Conservation (phyloP, 1,140 invertebrate genomes). For the Oryzaephilus surinamensis region DNA sequence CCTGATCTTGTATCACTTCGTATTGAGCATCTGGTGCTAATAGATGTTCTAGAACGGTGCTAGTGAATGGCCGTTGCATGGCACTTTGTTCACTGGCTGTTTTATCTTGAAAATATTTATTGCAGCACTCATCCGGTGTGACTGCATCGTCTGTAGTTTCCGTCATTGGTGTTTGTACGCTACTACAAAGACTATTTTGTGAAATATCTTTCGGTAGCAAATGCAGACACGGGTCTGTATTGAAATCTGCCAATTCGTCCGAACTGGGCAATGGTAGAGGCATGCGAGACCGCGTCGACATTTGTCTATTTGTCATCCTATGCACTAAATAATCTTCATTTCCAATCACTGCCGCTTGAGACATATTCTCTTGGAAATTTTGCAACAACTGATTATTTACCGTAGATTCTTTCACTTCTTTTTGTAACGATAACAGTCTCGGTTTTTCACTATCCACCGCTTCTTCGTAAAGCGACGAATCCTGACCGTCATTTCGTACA, state of each 20-base stretch:
- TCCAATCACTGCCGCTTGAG: slow-evolving; percentile 25
- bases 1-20: slow-evolving; percentile 43
- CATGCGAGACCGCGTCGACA: slow-evolving; percentile 45
- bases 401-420: slow-evolving; percentile 6
- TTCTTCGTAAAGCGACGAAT: slow-evolving; percentile 37
- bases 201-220: slow-evolving; percentile 41
- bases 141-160: slow-evolving; percentile 34
- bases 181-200: slow-evolving; percentile 34
- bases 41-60: slow-evolving; percentile 32
- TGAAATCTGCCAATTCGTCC: slow-evolving; percentile 22
- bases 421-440: slow-evolving; percentile 18
- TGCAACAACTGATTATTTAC: slow-evolving; percentile 19
- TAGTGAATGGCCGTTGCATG: slow-evolving; percentile 16
- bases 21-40: slow-evolving; percentile 52
- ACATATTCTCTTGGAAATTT: slow-evolving; percentile 24
- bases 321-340: slow-evolving; percentile 45
- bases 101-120: slow-evolving; percentile 26
- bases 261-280: slow-evolving; percentile 43
- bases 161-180: slow-evolving; percentile 35
- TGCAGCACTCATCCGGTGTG: slow-evolving; percentile 25
- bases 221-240: slow-evolving; percentile 29
- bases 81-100: slow-evolving; percentile 6
- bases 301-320: slow-evolving; percentile 42
- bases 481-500: slow-evolving; percentile 46
- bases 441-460: slow-evolving; percentile 32